Conservation (phyloP, 2,888 invertebrate species). For the Dermolepida albohirtum region DNA sequence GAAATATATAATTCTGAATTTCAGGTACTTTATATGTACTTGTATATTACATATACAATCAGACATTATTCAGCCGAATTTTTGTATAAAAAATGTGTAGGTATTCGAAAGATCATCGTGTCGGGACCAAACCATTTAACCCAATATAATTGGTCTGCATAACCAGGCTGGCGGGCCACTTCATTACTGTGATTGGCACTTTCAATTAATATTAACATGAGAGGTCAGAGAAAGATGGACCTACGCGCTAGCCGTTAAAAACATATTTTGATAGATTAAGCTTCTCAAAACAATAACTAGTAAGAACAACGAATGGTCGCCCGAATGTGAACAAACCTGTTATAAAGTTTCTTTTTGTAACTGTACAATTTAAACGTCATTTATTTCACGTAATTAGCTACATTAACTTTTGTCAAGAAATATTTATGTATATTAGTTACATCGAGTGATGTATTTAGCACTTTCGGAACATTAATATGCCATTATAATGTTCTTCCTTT, state of each 20-base stretch:
- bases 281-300: slow-evolving; percentile 25
- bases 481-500: too few species aligned
- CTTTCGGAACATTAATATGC: too few species aligned
- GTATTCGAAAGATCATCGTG: slow-evolving; percentile 34
- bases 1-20: too few species aligned
- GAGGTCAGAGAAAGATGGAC: slow-evolving; percentile 61
- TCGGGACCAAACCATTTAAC: slow-evolving; percentile 54
- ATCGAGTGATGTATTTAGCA: too few species aligned
- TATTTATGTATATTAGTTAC: too few species aligned
- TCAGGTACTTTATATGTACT: too few species aligned
- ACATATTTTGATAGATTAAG: slow-evolving; percentile 38
- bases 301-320: too few species aligned
- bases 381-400: slow-evolving; percentile 17
- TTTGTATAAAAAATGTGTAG: slow-evolving; percentile 17
- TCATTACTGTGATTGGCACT: slow-evolving; percentile 84
- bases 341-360: slow-evolving; percentile 2
- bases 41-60: too few species aligned
- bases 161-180: slow-evolving; percentile 56
- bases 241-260: slow-evolving; percentile 48
- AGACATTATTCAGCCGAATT: too few species aligned
- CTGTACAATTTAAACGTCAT: slow-evolving; percentile 29
- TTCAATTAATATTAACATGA: slow-evolving; percentile 80
- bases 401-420: slow-evolving; percentile 5
- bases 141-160: slow-evolving; percentile 54
- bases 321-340: too few species aligned